Evolutionary conservation across 2,797 vertebrate species (phyloP), one percentile per base, ranked within the genome.

Genomic region (Leucoraja ocellata): DNA sequence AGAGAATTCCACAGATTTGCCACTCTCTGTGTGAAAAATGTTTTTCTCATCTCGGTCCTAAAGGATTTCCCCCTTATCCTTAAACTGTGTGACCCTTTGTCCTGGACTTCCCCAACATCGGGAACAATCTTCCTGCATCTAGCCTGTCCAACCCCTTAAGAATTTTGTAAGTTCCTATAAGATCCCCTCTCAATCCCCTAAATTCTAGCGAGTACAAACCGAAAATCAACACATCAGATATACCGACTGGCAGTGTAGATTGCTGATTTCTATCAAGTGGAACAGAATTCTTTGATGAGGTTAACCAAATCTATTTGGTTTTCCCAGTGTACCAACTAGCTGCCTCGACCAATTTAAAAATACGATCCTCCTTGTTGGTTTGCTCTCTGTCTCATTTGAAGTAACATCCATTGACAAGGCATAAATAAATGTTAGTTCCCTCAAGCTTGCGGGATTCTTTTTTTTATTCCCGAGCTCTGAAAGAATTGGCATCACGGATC

Each of bases 181-280:
- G 32, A 32, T 32, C 32, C 32, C 32, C 32, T 0, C 32, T 32
- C 32, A 32, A 32, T 32, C 32, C 0, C 32, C 32, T 32, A 32
- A 32, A 32, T 32, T 32, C 32, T 32, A 32, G 32, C 32, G 32
- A 32, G 32, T 32, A 32, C 32, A 32, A 32, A 0, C 32, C 32
- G 32, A 32, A 0, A 32, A 32, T 46, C 46, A 4, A 2, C 46
- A 46, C 46, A 0, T 54, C 5, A 4, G 39, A 39, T 71, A 39
- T 63, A 68, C 11, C 39, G 0, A 36, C 68, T 71, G 21, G 16
- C 71, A 25, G 39, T 36, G 71, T 23, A 54, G 28, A n/a, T 76
- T 92, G 90, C 90, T 76, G 36, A 92, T 92, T 92, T 92, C 39
- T 39, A 54, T 76, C 13, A 92, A 54, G 25, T 11, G 16, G 71